Percentiles rank a stretch among this genome's conserved stretches.
Conservation (phyloP, 1,140 invertebrate species). For the Thalassaphorura encarpata region DNA sequence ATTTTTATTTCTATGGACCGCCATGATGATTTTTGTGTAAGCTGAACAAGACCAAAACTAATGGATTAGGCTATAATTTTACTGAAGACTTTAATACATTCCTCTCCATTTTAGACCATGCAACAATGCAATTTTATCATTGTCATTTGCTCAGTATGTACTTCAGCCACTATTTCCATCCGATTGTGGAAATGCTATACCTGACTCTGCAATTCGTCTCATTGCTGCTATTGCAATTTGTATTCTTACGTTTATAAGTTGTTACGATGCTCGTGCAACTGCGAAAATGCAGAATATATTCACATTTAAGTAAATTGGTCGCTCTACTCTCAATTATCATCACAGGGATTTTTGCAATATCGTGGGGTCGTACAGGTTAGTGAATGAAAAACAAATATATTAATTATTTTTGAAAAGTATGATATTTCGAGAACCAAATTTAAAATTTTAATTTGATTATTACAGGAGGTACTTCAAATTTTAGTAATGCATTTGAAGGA, state of each 20-base stretch:
- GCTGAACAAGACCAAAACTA: too few relatives aligned
- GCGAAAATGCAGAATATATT: conserved; percentile 73
- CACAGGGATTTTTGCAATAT: too few relatives aligned
- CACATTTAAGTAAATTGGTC: conserved; percentile 43
- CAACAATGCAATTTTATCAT: conserved; percentile 86
- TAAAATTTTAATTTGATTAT: too few relatives aligned
- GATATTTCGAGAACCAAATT: too few relatives aligned
- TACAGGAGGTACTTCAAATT: conserved; percentile 54
- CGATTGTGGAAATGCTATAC: conserved; percentile 54
- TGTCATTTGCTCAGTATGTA: conserved; percentile 93
- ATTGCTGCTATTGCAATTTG: conserved; percentile 64
- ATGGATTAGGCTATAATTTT: too few relatives aligned
- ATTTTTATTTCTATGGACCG: conserved; percentile 93
- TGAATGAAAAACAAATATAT: too few relatives aligned
- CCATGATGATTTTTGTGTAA: conserved; percentile 66
- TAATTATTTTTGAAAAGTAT: too few relatives aligned
- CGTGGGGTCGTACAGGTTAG: too few relatives aligned
- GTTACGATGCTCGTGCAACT: conserved; percentile 73
- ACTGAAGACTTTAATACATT: too few relatives aligned
- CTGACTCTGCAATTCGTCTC: conserved; percentile 56
- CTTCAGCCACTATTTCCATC: conserved; percentile 80
- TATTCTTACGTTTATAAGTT: conserved; percentile 79
- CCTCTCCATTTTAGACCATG: too few relatives aligned
- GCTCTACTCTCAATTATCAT: conserved; percentile 43
- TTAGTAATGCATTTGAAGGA: conserved; percentile 63